phyloP scores from a whole-genome alignment of 1,140 invertebrate species.

The Heterodera carotae region DNA sequence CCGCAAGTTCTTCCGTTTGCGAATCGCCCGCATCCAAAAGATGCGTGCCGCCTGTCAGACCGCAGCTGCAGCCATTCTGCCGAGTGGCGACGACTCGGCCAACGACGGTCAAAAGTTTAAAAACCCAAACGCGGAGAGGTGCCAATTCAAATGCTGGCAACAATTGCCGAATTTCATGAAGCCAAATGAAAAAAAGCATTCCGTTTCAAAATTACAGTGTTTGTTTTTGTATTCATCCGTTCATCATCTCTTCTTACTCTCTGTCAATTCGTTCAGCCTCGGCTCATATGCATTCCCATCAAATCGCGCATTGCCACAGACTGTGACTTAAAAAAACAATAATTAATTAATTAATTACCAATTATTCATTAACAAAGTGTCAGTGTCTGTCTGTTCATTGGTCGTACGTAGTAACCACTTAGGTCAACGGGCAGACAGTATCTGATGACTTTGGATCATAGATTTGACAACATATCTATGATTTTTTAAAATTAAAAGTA shows the following conservation, averaged over 20 bases:
- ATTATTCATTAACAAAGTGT: no score
- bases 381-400: no score
- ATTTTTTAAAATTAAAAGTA: no score
- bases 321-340: background rate
- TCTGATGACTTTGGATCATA: no score
- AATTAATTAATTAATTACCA: no score
- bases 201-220: background rate
- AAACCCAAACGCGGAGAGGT: background rate
- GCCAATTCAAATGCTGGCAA: background rate
- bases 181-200: background rate
- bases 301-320: background rate
- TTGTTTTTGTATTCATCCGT: background rate
- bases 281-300: background rate
- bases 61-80: background rate
- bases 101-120: background rate
- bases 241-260: background rate
- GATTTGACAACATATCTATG: no score
- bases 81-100: background rate
- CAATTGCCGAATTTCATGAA: conserved; percentile 5
- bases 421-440: no score
- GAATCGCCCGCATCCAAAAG: background rate
- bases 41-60: background rate
- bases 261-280: conserved; percentile 8
- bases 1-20: background rate
- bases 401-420: no score